These are phyloP conservation scores for Ochropacha duplaris DNA, from an alignment of 2,888 invertebrate species.

Conservation along the genomic window DNA sequence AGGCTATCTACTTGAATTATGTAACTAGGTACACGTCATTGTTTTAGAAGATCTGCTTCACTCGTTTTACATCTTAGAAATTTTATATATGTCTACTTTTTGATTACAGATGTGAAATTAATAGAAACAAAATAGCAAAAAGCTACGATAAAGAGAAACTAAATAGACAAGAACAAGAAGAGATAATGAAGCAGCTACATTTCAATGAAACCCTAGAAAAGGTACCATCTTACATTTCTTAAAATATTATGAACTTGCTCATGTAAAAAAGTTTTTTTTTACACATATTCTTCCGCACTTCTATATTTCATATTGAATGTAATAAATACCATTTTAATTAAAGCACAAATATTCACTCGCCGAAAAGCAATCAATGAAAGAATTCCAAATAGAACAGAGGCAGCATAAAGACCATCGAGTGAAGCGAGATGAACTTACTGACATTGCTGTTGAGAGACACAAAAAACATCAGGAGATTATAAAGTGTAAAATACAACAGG, in stretches of 20 bases:
- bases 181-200: constrained; percentile 21
- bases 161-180: constrained; percentile 23
- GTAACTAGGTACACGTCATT: too few species aligned
- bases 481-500: constrained; percentile 31
- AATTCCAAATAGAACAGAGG: constrained; percentile 30
- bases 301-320: too few species aligned
- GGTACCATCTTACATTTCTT: constrained; percentile 14
- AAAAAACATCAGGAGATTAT: constrained; percentile 38
- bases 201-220: constrained; percentile 29
- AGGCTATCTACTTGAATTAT: too few species aligned
- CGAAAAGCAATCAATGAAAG: constrained; percentile 29
- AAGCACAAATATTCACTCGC: constrained; percentile 29
- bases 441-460: constrained; percentile 33
- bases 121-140: constrained; percentile 24
- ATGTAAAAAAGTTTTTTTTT: too few species aligned
- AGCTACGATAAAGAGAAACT: constrained; percentile 21
- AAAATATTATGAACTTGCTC: too few species aligned
- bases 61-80: too few species aligned
- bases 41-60: too few species aligned
- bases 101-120: constrained; percentile 24
- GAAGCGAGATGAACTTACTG: constrained; percentile 28
- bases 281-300: neutral
- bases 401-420: constrained; percentile 26
- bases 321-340: constrained; percentile 4
- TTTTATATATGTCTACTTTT: too few species aligned